A percentile compares a stretch with the other conserved stretches of the same genome.
Conservation (phyloP, 2,113 vertebrate genomes). For the Echinops telfairi region DNA sequence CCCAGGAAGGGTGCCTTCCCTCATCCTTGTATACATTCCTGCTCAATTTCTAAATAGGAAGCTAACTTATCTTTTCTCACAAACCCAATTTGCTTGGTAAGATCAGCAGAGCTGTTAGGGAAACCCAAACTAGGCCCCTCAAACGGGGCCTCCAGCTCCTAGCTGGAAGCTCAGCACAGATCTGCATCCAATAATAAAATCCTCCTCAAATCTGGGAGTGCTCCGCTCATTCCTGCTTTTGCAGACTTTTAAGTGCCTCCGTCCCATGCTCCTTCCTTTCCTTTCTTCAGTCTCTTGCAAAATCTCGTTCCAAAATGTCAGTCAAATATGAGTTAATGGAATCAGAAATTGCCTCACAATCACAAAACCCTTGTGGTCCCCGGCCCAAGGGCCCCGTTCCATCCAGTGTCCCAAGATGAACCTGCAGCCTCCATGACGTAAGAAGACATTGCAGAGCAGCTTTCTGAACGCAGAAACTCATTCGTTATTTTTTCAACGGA, state of each 20-base stretch:
- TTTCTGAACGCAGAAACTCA: constrained; percentile 68
- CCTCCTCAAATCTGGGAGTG: constrained; percentile 56
- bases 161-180: constrained; percentile 18
- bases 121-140: constrained; percentile 6
- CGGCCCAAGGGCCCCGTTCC: constrained; percentile 13
- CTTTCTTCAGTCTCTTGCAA: constrained; percentile 77
- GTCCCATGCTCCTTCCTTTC: constrained; percentile 66
- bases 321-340: constrained; percentile 77
- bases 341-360: constrained; percentile 77
- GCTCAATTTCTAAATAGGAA: not conserved
- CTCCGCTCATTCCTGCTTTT: constrained; percentile 56
- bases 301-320: constrained; percentile 79
- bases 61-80: not conserved
- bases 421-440: constrained; percentile 68
- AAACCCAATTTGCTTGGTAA: not conserved
- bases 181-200: constrained; percentile 70
- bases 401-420: constrained; percentile 67
- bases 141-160: constrained; percentile 1
- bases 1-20: not conserved
- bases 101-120: constrained; percentile 30
- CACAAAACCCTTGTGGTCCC: constrained; percentile 60
- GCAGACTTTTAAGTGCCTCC: constrained; percentile 57
- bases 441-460: constrained; percentile 64
- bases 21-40: not conserved
- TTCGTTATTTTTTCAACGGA: constrained; percentile 68